Evolutionary conservation across 2,888 invertebrate genomes (phyloP), one percentile per base, ranked within the genome.

Genomic region (Yponomeuta sedellus): DNA sequence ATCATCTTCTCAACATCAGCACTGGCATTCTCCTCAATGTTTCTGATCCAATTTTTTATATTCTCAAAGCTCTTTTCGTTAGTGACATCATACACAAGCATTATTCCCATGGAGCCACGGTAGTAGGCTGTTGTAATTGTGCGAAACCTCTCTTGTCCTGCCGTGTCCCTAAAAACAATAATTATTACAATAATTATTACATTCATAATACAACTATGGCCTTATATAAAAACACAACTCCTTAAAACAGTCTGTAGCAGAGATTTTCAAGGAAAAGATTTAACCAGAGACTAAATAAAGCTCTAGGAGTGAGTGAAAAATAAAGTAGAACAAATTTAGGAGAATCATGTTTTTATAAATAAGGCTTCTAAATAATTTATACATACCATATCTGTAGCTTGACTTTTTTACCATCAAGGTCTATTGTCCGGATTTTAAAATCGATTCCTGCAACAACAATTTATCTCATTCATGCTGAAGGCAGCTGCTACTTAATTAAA

Each of bases 121-220:
- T 99, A 99, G 85, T 99, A 99, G n/a, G 99, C 99, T 69, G 99
- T 99, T 66, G 99, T 99, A 75, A 99, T 99, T 70, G 99, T 99
- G 75, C 99, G 94, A 92, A 99, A 99, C 80, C 99, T 93, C 86
- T 99, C 99, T 88, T 99, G 99, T 0, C 99, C 99, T 59, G 99
- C 99, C 67, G 99, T 99, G 83, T 99, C 99, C 99, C 98, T 98
- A 79, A 67, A 77, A 78, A 62, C 20, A 64, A 67, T 3, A 52
- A 52, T 16, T 8, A 52, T 52, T 16, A 16, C 0, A 12, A 3
- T 16, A 12, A 3, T 16, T 16, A 16, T 3, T 52, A 16, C 44
- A n/a, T n/a, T n/a, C n/a, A n/a, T n/a, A n/a, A n/a, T n/a, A n/a
- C n/a, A n/a, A n/a, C n/a, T n/a, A n/a, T n/a, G n/a, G n/a, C n/a